Evolutionary conservation across 2,888 invertebrate genomes (phyloP), one percentile per base, ranked within the genome.

Genomic region (Petrolisthes manimaculis): DNA sequence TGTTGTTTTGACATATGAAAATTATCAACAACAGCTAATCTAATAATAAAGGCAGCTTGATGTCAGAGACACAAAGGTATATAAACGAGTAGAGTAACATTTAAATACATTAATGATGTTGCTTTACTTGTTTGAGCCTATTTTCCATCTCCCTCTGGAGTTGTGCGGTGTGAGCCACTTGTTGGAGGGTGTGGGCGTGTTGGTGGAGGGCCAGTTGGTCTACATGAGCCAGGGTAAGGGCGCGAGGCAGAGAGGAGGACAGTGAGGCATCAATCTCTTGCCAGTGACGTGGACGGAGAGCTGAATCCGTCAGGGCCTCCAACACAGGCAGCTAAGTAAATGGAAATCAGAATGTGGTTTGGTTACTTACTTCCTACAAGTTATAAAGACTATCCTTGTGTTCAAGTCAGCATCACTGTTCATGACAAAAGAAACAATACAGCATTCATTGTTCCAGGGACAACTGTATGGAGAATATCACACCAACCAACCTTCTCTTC

Each of bases 141-240:
- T 90, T 81, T 67, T 90, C 90, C 90, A 90, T 90, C n/a, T 88
- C 71, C n/a, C 86, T 74, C 67, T 90, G 88, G 3, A 90, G 78
- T 54, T 88, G 88, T 0, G 90, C 90, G 12, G 83, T 85, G 56
- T 88, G 83, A n/a, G 88, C 88, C 69, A 90, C 88, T 14, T 83
- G 83, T 75, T 88, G 88, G 12, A 90, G 81, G 21, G 86, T 84
- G 61, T 86, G 88, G 24, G 90, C 86, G 55, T 86, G 86, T 18
- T 75, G 79, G 82, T 90, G 88, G 6, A 86, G 85, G 54, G 67
- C 67, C 82, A 85, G 74, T 12, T 82, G 53, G 69, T 82, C 88
- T 51, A 86, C 83, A 24, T 88, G 87, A 21, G 82, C 83, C 69
- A 90, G 77, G 21, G 90, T 88, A 53, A 88, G 78, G 51, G 84